Conservation (phyloP, 2,888 invertebrate species). For the Seira sanloemensis region DNA sequence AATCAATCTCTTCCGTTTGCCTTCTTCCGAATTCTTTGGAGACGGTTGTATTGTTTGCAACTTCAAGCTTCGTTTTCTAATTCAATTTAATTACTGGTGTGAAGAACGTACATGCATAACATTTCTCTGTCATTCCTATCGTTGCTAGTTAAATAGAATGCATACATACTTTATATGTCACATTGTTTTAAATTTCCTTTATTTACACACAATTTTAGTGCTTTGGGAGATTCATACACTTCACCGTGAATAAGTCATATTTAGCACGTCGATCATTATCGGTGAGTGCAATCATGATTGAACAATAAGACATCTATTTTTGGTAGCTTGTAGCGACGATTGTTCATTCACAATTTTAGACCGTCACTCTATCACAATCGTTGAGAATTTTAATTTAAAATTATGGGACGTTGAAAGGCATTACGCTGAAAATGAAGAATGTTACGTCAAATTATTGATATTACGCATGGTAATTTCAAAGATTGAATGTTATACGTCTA, state of each 20-base stretch:
- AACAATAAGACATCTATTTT: background rate
- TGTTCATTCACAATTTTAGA: background rate
- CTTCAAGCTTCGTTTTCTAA: background rate
- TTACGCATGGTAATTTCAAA: background rate
- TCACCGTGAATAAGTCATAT: background rate
- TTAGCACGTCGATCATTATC: background rate
- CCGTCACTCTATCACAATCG: background rate
- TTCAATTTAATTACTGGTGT: too few species aligned
- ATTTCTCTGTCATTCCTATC: background rate
- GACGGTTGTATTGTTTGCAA: background rate
- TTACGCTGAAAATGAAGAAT: background rate
- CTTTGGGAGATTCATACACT: background rate
- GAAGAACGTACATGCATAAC: background rate
- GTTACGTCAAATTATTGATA: background rate
- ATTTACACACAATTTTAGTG: too few species aligned
- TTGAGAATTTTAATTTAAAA: background rate
- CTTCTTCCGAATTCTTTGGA: conserved; percentile 2
- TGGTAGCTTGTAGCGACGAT: background rate
- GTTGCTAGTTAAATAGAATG: background rate
- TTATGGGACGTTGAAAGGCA: background rate
- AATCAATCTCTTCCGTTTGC: background rate
- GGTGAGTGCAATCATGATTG: background rate
- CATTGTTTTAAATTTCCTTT: background rate
- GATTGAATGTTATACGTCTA: too few species aligned
- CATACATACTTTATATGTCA: too few species aligned